A percentile compares a stretch with the other conserved stretches of the same genome.
Conservation (phyloP, 2,888 invertebrate species). For the Agonopterix subpropinquella region DNA sequence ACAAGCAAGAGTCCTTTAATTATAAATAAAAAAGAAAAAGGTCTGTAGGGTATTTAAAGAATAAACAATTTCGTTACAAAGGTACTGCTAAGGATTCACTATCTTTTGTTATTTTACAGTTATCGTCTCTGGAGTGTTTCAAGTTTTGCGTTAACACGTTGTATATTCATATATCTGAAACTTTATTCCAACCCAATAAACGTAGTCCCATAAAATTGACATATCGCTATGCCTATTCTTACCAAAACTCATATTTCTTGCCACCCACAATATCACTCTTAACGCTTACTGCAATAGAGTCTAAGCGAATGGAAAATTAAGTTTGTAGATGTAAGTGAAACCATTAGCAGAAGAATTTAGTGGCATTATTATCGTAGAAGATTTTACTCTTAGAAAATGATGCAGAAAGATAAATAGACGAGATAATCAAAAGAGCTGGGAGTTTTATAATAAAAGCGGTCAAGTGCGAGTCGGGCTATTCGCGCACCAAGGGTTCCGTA, state of each 20-base stretch:
- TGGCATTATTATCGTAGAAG: conserved; percentile 6
- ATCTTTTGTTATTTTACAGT: too few species aligned
- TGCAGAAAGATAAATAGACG: background rate
- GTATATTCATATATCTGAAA: conserved; percentile 18
- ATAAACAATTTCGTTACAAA: too few species aligned
- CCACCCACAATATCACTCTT: background rate
- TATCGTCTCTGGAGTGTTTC: too few species aligned
- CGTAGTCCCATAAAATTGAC: conserved; percentile 37
- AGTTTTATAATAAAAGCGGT: too few species aligned
- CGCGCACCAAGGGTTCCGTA: too few species aligned
- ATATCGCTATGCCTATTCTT: conserved; percentile 9
- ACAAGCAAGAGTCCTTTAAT: too few species aligned
- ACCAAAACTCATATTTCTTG: background rate
- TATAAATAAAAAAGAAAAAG: too few species aligned
- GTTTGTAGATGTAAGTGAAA: background rate
- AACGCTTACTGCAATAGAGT: background rate
- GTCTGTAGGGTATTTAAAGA: too few species aligned
- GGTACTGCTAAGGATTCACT: too few species aligned
- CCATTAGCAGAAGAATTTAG: conserved; percentile 2
- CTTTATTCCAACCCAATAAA: conserved; percentile 27
- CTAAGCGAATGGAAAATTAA: background rate
- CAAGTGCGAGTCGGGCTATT: too few species aligned
- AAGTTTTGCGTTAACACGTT: background rate
- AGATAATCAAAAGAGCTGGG: background rate
- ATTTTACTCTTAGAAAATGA: conserved; percentile 3